Base-by-base conservation (phyloP, 2,797 vertebrate species). In the Manis javanica region DNA sequence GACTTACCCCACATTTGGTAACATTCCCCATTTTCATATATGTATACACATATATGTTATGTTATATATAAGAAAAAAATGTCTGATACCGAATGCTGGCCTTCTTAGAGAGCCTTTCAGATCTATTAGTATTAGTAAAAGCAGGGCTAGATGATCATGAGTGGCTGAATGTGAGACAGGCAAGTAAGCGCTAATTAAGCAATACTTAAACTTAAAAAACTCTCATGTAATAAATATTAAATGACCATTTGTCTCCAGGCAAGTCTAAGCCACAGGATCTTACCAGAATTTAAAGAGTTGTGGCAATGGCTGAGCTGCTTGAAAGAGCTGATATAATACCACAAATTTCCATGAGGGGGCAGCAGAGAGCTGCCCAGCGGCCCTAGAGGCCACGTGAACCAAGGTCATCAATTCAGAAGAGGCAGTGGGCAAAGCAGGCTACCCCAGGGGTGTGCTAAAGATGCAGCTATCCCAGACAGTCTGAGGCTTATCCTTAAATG, bases 331-430 rank as follows among this genome's bases (percentile, higher is more conserved):
- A 49, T 6, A 1, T 21, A 61, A 37, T 87, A 15, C 24, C 74
- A 88, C 6, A 4, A 26, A 4, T 21, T 46, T 24, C 71, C 97
- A 94, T 77, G n/a, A 95, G 96, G 49, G 63, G 59, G 49, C 82
- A 94, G 96, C 68, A 94, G 95, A 96, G 82, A 88, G 95, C 84
- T 81, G 12, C 37, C 2, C 2, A 64, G 71, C 0, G 61, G 16
- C 14, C 53, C 46, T 0, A 1, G 29, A 8, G n/a, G 24, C 71
- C 61, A 3, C 4, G 61, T 39, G 84, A 64, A 29, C 74, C 53
- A 23, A 51, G 78, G 74, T 89, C 74, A 49, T 78, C 93, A 42
- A 49, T 64, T 74, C 89, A 12, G 37, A 75, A 46, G 39, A 49
- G 57, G 59, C 10, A 61, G 68, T 19, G 3, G 64, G 69, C 29